Evolutionary conservation across 35 echinoderm and acorn worm genomes (phyloP).

Genomic region (Heliocidaris tuberculata): DNA sequence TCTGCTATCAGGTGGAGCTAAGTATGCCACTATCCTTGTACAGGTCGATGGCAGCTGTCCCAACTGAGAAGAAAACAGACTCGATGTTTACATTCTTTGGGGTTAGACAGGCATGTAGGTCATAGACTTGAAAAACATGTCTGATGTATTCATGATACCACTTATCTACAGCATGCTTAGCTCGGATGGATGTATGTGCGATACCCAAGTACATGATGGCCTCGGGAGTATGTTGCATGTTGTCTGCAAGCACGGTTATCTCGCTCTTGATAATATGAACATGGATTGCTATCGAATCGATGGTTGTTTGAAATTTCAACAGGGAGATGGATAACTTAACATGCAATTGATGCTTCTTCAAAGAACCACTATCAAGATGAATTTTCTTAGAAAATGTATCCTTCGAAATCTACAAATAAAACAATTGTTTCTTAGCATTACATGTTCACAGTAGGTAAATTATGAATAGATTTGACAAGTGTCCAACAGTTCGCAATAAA

Average conservation of each 20-base stretch:
- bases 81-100: slow-evolving; percentile 49
- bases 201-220: not conserved
- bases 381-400: no score
- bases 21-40: slow-evolving; percentile 25
- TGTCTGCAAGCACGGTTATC: not conserved
- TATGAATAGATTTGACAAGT: no score
- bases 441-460: no score
- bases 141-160: slow-evolving; percentile 26
- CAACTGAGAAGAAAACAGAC: slow-evolving; percentile 29
- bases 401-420: no score
- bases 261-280: not conserved
- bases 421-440: no score
- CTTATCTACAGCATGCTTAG: not conserved
- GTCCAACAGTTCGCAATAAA: no score
- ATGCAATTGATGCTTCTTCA: no score
- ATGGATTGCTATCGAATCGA: not conserved
- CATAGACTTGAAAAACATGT: slow-evolving; percentile 41
- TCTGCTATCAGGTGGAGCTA: not conserved
- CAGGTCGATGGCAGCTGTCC: slow-evolving; percentile 42
- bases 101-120: slow-evolving; percentile 39
- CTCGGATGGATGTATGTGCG: not conserved
- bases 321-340: no score
- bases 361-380: no score
- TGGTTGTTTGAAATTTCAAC: not conserved
- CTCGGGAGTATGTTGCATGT: not conserved